phyloP scores from a whole-genome alignment of 2,113 vertebrate species.

The Archocentrus centrarchus region DNA sequence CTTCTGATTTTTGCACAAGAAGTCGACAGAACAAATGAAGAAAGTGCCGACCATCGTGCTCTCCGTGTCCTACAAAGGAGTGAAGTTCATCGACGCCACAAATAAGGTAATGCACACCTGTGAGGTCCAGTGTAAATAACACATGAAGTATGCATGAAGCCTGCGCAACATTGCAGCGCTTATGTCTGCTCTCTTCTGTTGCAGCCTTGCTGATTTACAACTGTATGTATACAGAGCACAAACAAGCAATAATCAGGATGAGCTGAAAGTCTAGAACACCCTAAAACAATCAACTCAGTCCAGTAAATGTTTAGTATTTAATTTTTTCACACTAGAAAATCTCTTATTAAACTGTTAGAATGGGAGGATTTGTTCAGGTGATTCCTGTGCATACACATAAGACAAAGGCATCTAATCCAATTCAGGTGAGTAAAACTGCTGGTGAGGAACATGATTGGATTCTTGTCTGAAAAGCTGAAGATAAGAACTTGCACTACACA shows the following conservation, averaged over 20 bases:
- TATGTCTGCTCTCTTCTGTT: not conserved
- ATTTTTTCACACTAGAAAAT: no score
- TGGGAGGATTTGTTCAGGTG: not conserved
- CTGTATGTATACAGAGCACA: conserved; percentile 9
- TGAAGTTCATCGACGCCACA: conserved; percentile 99
- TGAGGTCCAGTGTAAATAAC: conserved; percentile 36
- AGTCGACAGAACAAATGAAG: conserved; percentile 99
- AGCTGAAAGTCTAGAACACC: not conserved
- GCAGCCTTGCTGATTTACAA: conserved; percentile 6
- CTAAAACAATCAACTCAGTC: not conserved
- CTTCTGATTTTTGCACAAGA: conserved; percentile 78
- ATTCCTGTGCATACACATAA: not conserved
- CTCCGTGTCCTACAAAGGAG: conserved; percentile 98
- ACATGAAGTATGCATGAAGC: conserved; percentile 14
- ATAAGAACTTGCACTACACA: not conserved
- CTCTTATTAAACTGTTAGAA: not conserved
- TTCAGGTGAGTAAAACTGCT: no score
- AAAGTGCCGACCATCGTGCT: conserved; percentile 98
- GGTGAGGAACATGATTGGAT: not conserved
- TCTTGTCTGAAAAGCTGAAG: not conserved
- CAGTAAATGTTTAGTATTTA: not conserved
- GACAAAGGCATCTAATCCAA: not conserved
- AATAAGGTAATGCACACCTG: conserved; percentile 88
- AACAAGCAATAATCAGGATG: not conserved
- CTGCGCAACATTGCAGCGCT: not conserved